Evolutionary conservation across 2,888 invertebrate genomes (phyloP).

Genomic region (Gymnosoma rotundatum): DNA sequence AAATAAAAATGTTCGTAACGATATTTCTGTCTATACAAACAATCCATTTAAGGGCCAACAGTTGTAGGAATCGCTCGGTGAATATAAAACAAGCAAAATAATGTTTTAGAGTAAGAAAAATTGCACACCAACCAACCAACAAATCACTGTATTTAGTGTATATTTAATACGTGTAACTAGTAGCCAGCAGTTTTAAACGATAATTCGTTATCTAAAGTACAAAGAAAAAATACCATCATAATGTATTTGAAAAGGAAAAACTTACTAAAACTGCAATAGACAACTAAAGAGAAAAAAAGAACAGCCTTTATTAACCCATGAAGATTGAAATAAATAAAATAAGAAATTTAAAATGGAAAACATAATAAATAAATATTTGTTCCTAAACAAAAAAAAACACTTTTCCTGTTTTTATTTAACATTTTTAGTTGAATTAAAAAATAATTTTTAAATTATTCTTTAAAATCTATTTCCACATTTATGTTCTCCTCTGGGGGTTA

Average conservation of each 20-base stretch:
- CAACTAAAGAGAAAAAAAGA: too few relatives aligned
- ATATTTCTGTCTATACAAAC: conserved; percentile 2
- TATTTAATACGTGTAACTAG: conserved; percentile 32
- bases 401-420: too few relatives aligned
- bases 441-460: not conserved
- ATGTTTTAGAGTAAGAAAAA: not conserved
- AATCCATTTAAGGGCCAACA: not conserved
- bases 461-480: not conserved
- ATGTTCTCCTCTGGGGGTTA: not conserved
- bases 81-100: conserved; percentile 32
- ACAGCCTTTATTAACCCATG: too few relatives aligned
- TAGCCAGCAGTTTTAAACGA: conserved; percentile 47
- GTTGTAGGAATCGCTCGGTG: conserved; percentile 20
- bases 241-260: too few relatives aligned
- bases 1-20: not conserved
- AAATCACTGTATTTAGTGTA: conserved; percentile 18
- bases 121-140: not conserved
- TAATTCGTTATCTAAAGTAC: conserved; percentile 60
- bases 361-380: too few relatives aligned
- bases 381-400: too few relatives aligned
- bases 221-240: too few relatives aligned
- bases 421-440: too few relatives aligned
- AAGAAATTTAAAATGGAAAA: too few relatives aligned
- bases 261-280: too few relatives aligned
- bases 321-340: too few relatives aligned